Conservation (phyloP, 2,888 invertebrate genomes). For the Platycheirus rosarum region DNA sequence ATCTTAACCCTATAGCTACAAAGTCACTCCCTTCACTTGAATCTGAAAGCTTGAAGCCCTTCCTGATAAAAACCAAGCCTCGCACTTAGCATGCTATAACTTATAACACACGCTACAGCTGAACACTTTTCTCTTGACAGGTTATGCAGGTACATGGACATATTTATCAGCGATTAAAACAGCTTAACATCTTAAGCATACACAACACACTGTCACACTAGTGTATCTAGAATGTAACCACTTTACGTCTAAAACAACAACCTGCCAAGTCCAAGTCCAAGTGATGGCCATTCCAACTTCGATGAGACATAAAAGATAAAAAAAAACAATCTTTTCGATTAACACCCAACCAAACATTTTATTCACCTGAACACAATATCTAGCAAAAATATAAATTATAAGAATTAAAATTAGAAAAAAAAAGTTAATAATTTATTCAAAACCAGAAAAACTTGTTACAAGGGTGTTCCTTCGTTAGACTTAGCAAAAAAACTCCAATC, state of each 20-base stretch:
- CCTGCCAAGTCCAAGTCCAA: conserved; percentile 8
- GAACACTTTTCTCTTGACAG: conserved; percentile 21
- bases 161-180: conserved; percentile 41
- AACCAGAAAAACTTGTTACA: conserved; percentile 73
- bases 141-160: conserved; percentile 34
- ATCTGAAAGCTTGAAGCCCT: too few species aligned
- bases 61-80: too few species aligned
- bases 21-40: too few species aligned
- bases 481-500: conserved; percentile 28
- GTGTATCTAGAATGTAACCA: conserved; percentile 30
- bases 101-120: background rate
- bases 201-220: background rate
- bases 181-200: conserved; percentile 20
- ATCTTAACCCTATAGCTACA: too few species aligned
- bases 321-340: conserved; percentile 33
- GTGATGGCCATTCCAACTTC: conserved; percentile 46
- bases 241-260: conserved; percentile 27
- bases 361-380: conserved; percentile 28
- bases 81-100: too few species aligned
- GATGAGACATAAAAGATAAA: conserved; percentile 52
- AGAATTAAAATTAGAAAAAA: conserved; percentile 30
- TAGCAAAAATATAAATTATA: conserved; percentile 48
- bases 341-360: conserved; percentile 31
- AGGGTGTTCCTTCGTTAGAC: conserved; percentile 70
- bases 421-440: conserved; percentile 63